Evolutionary conservation across 2,888 invertebrate genomes (phyloP).

Genomic region (Drosophila birchii): DNA sequence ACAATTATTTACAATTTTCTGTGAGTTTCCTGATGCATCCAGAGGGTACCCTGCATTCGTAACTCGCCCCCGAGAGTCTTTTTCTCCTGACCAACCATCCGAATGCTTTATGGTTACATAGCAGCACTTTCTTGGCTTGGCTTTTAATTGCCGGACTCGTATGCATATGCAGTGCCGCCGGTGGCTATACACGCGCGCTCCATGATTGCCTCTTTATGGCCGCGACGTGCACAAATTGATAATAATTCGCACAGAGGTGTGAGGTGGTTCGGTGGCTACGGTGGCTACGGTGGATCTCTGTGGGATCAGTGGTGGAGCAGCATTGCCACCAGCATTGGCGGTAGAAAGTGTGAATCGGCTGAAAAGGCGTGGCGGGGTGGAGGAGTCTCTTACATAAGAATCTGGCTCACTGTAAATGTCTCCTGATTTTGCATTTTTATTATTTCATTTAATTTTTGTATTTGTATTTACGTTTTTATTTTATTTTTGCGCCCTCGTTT

Average conservation of each 20-base stretch:
- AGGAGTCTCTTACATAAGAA: constrained; percentile 40
- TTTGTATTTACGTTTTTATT: neutral
- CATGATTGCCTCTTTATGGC: constrained; percentile 68
- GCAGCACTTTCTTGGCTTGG: constrained; percentile 26
- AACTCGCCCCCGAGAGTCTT: neutral
- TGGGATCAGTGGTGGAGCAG: constrained; percentile 10
- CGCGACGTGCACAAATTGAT: constrained; percentile 73
- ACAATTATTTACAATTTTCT: neutral
- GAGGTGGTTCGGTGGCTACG: constrained; percentile 33
- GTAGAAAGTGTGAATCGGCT: constrained; percentile 63
- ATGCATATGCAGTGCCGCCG: constrained; percentile 42
- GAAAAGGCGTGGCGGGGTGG: constrained; percentile 23
- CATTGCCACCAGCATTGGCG: constrained; percentile 21
- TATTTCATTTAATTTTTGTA: neutral
- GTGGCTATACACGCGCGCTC: constrained; percentile 44
- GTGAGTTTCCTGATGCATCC: too few species aligned
- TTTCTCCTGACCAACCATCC: constrained; percentile 1
- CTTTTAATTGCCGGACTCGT: constrained; percentile 42
- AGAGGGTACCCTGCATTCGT: constrained; percentile 4
- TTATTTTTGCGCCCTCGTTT: constrained; percentile 5
- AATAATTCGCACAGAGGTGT: constrained; percentile 64
- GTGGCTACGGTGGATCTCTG: constrained; percentile 4
- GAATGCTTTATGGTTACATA: constrained; percentile 19
- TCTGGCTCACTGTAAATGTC: constrained; percentile 7
- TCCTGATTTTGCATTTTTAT: constrained; percentile 10